A percentile compares a stretch with the other conserved stretches of the same genome.
Conservation (phyloP, 2,888 invertebrate genomes). For the Tenodera sinensis region DNA sequence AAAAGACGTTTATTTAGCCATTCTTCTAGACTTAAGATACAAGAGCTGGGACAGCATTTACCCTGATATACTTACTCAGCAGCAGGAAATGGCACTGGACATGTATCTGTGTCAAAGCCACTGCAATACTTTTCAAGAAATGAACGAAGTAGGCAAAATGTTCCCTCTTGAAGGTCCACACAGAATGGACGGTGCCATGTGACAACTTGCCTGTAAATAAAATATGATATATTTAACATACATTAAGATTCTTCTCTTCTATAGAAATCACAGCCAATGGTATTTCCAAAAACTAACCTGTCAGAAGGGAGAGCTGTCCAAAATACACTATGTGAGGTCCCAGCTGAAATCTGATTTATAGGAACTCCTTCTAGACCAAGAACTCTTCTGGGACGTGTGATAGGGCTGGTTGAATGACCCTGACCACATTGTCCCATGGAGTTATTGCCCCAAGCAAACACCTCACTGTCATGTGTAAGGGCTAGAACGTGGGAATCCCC, state of each 20-base stretch:
- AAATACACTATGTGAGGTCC: constrained; percentile 60
- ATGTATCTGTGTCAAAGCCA: constrained; percentile 46
- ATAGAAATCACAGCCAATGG: not conserved
- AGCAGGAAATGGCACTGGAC: constrained; percentile 50
- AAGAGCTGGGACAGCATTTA: not conserved
- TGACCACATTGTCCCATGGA: constrained; percentile 63
- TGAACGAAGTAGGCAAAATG: constrained; percentile 51
- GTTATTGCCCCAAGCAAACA: constrained; percentile 61
- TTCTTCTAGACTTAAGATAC: not conserved
- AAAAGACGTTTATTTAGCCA: too few relatives aligned
- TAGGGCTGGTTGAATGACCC: constrained; percentile 57
- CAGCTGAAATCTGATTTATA: constrained; percentile 60
- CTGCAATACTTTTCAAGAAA: constrained; percentile 57
- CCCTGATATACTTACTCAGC: constrained; percentile 33
- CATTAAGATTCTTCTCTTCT: not conserved
- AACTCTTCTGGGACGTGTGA: constrained; percentile 55
- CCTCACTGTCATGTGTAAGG: constrained; percentile 52
- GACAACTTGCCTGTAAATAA: constrained; percentile 46
- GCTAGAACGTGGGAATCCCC: constrained; percentile 62
- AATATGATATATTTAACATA: not conserved
- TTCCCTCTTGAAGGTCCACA: constrained; percentile 58
- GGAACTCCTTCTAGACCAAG: constrained; percentile 52
- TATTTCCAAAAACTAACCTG: constrained; percentile 35
- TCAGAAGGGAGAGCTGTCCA: constrained; percentile 54
- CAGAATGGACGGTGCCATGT: constrained; percentile 59